phyloP scores from a whole-genome alignment of 35 echinoderm and acorn worm genomes.

The Apostichopus japonicus region DNA sequence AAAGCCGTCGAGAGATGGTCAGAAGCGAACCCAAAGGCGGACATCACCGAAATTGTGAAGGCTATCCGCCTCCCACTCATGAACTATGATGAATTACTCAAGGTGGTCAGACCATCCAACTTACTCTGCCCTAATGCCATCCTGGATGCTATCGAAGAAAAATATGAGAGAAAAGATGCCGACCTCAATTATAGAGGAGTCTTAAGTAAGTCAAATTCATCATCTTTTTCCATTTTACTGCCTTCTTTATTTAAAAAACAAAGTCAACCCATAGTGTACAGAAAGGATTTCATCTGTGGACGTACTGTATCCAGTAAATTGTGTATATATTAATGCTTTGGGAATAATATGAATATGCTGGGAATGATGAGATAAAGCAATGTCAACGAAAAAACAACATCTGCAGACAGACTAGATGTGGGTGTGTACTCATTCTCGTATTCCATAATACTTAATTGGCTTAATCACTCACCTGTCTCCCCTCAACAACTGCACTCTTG shows the following conservation, averaged over 20 bases:
- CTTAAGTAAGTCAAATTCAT: conserved; percentile 62
- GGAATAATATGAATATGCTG: too few relatives aligned
- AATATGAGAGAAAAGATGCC: conserved; percentile 77
- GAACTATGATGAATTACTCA: conserved; percentile 81
- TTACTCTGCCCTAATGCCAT: conserved; percentile 81
- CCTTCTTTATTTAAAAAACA: too few relatives aligned
- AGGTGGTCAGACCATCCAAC: conserved; percentile 84
- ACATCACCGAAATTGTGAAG: conserved; percentile 70
- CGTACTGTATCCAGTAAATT: neutral
- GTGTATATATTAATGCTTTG: neutral
- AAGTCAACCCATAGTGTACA: too few relatives aligned
- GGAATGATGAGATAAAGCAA: too few relatives aligned
- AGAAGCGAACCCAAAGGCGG: conserved; percentile 70
- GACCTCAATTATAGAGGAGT: conserved; percentile 88
- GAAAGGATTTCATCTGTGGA: too few relatives aligned
- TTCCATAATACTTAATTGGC: too few relatives aligned
- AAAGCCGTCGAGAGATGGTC: conserved; percentile 75
- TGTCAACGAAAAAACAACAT: too few relatives aligned
- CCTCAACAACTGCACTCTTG: too few relatives aligned
- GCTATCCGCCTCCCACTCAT: conserved; percentile 90
- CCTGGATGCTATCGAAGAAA: conserved; percentile 90
- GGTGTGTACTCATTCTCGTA: too few relatives aligned
- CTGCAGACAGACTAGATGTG: too few relatives aligned
- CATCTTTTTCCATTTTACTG: too few relatives aligned
- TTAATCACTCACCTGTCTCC: too few relatives aligned